phyloP scores from a whole-genome alignment of 2,113 vertebrate species.

The Ptilorrhoa leucosticta region DNA sequence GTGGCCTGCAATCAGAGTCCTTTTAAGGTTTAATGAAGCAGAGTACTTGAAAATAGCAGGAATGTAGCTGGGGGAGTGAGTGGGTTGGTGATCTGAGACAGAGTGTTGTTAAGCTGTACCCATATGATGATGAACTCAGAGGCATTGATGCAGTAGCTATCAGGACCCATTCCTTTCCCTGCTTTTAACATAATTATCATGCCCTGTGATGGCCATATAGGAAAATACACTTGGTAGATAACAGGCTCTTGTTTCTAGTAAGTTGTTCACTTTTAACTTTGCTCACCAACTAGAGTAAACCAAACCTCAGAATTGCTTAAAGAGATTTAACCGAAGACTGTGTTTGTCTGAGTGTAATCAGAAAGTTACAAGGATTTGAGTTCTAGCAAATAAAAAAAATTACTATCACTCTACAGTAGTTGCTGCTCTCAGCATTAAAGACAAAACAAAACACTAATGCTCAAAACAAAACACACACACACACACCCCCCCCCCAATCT shows the following conservation, averaged over 20 bases:
- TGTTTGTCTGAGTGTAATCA: not conserved
- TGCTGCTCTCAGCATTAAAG: not conserved
- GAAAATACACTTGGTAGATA: not conserved
- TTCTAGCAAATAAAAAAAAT: not conserved
- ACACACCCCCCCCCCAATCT: accelerated
- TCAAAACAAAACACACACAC: not conserved
- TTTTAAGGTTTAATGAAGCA: slow-evolving; percentile 47
- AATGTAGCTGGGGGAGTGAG: not conserved
- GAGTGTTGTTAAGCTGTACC: not conserved
- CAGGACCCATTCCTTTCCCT: not conserved
- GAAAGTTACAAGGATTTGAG: not conserved
- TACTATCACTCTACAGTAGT: not conserved
- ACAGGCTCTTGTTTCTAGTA: not conserved
- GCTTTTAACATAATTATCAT: not conserved
- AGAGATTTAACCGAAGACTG: not conserved
- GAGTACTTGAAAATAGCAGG: slow-evolving; percentile 15
- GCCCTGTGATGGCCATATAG: not conserved
- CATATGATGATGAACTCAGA: not conserved
- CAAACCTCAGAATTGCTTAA: not conserved
- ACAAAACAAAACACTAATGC: not conserved
- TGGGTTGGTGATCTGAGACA: not conserved
- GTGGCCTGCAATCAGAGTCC: not conserved
- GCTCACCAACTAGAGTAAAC: not conserved
- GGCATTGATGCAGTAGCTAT: not conserved
- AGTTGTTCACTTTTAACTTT: not conserved